Evolutionary conservation across 2,888 invertebrate species (phyloP).

Genomic region (Eurytoma californica): DNA sequence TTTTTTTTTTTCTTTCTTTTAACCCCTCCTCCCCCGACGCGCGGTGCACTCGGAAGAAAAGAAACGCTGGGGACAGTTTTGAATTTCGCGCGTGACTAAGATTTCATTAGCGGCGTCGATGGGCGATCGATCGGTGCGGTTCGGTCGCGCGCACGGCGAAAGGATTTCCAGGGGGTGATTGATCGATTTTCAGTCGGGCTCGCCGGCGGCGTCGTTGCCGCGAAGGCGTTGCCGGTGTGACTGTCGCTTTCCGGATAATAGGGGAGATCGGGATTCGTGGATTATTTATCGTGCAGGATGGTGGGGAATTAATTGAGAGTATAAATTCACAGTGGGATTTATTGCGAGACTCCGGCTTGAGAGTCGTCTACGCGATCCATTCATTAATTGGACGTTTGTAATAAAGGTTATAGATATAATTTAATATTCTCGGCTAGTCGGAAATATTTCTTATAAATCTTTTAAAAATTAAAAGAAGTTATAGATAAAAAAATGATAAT

Average conservation of each 20-base stretch:
- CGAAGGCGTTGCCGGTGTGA: background rate
- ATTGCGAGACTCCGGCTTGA: background rate
- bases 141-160: too few species aligned
- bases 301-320: background rate
- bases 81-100: slow-evolving; percentile 33
- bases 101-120: slow-evolving; percentile 12
- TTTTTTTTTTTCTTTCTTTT: background rate
- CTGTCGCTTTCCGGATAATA: background rate
- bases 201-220: background rate
- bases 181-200: background rate
- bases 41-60: too few species aligned
- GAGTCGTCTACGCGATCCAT: too few species aligned
- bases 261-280: slow-evolving; percentile 5
- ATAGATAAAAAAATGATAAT: too few species aligned
- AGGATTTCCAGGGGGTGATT: background rate
- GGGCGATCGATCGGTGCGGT: background rate
- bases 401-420: too few species aligned
- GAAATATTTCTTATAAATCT: too few species aligned
- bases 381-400: too few species aligned
- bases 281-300: background rate
- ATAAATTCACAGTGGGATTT: background rate
- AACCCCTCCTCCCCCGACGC: too few species aligned
- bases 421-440: too few species aligned
- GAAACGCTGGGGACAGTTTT: background rate
- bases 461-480: too few species aligned